Evolutionary conservation across 2,888 invertebrate species (phyloP).

Genomic region (Trachelus troglodyta): DNA sequence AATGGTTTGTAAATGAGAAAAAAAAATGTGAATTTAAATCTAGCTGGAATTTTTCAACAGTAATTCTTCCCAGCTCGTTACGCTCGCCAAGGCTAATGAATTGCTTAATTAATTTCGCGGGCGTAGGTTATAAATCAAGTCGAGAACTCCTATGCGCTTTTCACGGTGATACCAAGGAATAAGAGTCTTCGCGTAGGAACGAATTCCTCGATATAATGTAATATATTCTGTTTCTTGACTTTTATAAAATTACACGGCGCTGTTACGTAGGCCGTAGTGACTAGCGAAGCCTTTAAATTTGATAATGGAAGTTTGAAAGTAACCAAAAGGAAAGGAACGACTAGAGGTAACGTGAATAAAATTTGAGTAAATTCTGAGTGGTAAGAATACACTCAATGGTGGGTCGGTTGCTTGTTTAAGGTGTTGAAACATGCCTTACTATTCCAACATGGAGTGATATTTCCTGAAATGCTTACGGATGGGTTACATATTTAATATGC

Average conservation of each 20-base stretch:
- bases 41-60: constrained; percentile 28
- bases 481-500: too few relatives aligned
- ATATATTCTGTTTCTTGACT: not conserved
- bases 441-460: too few relatives aligned
- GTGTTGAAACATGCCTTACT: too few relatives aligned
- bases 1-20: not conserved
- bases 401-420: too few relatives aligned
- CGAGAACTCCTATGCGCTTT: not conserved
- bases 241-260: not conserved
- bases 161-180: not conserved
- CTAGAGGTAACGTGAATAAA: too few relatives aligned
- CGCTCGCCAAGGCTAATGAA: constrained; percentile 29
- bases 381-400: too few relatives aligned
- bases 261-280: too few relatives aligned
- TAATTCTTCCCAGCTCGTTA: constrained; percentile 31
- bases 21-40: not conserved
- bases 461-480: too few relatives aligned
- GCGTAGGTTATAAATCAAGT: not conserved
- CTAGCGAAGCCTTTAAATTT: too few relatives aligned
- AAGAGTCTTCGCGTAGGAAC: not conserved
- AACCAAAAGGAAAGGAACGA: too few relatives aligned
- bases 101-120: constrained; percentile 37
- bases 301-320: too few relatives aligned
- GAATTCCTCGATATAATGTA: not conserved
- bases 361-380: too few relatives aligned